phyloP scores from a whole-genome alignment of 2,113 vertebrate species.

The Datnioides undecimradiatus region DNA sequence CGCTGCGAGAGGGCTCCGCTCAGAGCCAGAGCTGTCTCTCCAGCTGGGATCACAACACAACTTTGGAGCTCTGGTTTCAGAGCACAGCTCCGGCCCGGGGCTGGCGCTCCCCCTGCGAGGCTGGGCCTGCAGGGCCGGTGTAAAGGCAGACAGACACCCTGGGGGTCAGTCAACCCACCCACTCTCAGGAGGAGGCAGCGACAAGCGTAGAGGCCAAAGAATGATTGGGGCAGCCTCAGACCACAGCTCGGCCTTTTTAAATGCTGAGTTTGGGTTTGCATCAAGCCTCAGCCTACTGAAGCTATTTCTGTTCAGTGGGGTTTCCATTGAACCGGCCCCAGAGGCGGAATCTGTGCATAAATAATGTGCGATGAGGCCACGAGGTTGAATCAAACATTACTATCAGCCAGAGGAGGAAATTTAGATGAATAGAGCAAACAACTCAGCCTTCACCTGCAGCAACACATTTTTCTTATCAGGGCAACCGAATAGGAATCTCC shows the following conservation, averaged over 20 bases:
- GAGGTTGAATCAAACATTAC: conserved; percentile 54
- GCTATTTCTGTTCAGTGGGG: conserved; percentile 59
- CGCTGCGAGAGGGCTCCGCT: conserved; percentile 73
- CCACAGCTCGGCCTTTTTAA: conserved; percentile 63
- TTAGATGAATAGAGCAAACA: conserved; percentile 61
- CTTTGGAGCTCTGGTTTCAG: conserved; percentile 82
- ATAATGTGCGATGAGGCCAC: conserved; percentile 50
- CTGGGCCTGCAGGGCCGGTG: conserved; percentile 70
- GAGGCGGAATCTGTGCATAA: conserved; percentile 60
- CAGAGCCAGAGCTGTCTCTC: conserved; percentile 76
- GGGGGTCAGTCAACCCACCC: conserved; percentile 65
- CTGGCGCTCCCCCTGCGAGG: conserved; percentile 71
- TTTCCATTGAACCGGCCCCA: conserved; percentile 51
- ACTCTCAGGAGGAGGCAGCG: conserved; percentile 70
- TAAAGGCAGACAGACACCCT: conserved; percentile 79
- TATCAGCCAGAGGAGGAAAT: conserved; percentile 40
- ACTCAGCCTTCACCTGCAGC: conserved; percentile 67
- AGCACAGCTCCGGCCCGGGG: conserved; percentile 65
- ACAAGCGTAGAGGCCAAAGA: conserved; percentile 67
- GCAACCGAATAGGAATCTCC: conserved; percentile 46
- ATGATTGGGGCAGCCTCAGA: conserved; percentile 60
- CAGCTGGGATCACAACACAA: conserved; percentile 84
- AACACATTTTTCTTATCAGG: conserved; percentile 64
- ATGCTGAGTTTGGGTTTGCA: conserved; percentile 59
- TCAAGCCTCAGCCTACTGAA: conserved; percentile 46